Evolutionary conservation across 1,140 invertebrate genomes (phyloP).

Genomic region (Orussus abietinus): DNA sequence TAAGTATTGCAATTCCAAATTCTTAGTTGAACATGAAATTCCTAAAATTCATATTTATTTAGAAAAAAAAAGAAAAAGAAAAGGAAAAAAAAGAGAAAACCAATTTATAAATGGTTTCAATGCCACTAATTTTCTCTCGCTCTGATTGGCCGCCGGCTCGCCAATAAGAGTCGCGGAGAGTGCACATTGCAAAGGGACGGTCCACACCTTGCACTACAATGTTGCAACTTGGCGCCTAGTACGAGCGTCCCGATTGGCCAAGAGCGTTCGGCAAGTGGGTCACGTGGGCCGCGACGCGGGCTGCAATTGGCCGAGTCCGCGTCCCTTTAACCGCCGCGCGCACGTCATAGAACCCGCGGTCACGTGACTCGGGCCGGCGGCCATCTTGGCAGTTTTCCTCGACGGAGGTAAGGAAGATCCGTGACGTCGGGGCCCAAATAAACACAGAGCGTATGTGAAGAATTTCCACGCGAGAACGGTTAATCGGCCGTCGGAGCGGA

Average conservation of each 20-base stretch:
- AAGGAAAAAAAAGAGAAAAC: no score
- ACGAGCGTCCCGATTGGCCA: no score
- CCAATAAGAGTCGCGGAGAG: no score
- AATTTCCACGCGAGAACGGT: conserved; percentile 30
- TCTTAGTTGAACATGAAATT: conserved; percentile 1
- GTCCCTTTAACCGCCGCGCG: conserved; percentile 31
- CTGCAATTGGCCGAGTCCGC: conserved; percentile 21
- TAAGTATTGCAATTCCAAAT: conserved; percentile 9
- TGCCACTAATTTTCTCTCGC: no score
- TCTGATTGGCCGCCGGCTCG: no score
- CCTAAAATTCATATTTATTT: conserved; percentile 7
- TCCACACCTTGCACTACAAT: no score
- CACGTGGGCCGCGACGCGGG: conserved; percentile 30
- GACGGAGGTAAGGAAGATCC: conserved; percentile 37
- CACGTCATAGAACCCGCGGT: conserved; percentile 37
- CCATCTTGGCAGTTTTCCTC: conserved; percentile 48
- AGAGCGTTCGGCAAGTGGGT: conserved; percentile 24
- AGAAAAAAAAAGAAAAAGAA: not conserved
- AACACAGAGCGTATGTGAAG: conserved; percentile 42
- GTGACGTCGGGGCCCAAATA: conserved; percentile 46
- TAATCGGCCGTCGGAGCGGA: conserved; percentile 21
- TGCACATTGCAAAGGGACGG: no score
- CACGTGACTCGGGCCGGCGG: conserved; percentile 37
- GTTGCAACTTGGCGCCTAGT: no score
- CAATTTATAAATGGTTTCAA: no score